Percentiles rank a stretch among this genome's conserved stretches.
These are phyloP conservation scores for Tinea trinotella DNA, from an alignment of 2,888 invertebrate species.

Conservation along the genomic window DNA sequence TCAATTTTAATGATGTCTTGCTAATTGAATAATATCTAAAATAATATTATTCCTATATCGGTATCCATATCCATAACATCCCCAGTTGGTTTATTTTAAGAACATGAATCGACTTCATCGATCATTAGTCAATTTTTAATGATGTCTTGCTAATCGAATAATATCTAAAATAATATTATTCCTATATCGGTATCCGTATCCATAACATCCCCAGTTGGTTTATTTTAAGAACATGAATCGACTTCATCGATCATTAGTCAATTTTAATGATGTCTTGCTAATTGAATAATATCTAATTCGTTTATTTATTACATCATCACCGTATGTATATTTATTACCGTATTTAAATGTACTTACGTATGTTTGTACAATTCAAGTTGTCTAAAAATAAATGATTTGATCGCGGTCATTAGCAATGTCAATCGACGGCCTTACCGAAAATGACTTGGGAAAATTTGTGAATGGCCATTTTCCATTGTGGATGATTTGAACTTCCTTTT, in stretches of 20 bases:
- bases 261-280: background rate
- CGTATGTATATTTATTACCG: background rate
- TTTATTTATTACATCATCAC: background rate
- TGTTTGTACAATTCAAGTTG: background rate
- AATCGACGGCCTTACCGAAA: constrained; percentile 14
- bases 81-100: no score
- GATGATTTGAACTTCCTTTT: constrained; percentile 16
- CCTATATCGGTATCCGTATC: no score
- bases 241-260: background rate
- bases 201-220: no score
- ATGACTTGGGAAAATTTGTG: constrained; percentile 19
- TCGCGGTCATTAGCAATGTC: constrained; percentile 17
- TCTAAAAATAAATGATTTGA: background rate
- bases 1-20: no score
- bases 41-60: no score
- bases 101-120: no score
- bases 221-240: background rate
- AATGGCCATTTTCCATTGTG: constrained; percentile 18
- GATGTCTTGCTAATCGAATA: no score
- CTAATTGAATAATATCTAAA: no score
- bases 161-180: no score
- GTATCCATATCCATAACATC: no score
- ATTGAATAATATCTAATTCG: background rate
- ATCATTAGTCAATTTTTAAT: background rate
- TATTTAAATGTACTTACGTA: background rate